Evolutionary conservation across 2,797 vertebrate species (phyloP), one percentile per base, ranked within the genome.

Genomic region (Squalus acanthias): DNA sequence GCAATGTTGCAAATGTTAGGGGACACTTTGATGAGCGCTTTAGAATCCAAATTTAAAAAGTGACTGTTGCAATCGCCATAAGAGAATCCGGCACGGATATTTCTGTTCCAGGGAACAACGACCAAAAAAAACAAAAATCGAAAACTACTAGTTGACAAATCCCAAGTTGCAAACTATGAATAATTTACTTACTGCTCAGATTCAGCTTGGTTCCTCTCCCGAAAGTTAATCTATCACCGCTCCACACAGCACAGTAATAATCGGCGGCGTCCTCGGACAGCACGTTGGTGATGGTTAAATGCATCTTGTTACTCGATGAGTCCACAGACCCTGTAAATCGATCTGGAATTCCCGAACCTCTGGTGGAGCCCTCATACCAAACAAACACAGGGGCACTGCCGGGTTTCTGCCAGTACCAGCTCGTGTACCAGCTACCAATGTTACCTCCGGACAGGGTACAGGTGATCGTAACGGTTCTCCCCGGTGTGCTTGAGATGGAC

Each of bases 341-440:
- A 33, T 76, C 94, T 53, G 94, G 94, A 57, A 95, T 95, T 33
- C 70, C 50, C 24, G 46, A 20, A 20, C 50, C 69, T 15, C 0
- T 74, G 12, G 2, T 63, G 1, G 1, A 22, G 6, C 7, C 0
- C 5, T 33, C 12, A 29, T n/a, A 0, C 94, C 70, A 95, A 13
- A 76, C 70, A 3, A 95, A 33, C 0, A 95, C 94, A 57, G 94
- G 94, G 69, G 50, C 67, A 24, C 94, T 72, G 50, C 12, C 13
- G 26, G 94, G 94, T 57, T 95, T 95, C 94, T 95, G 94, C 94
- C 29, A 33, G 94, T 95, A 95, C 94, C 94, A 95, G 67, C 94
- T 95, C 50, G 12, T 74, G 26, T 20, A 29, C 12, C 2, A 95
- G 70, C 67, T 76, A 2, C 70, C 13, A 26, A 95, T 74, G 46